Conservation (phyloP, 2,113 vertebrate genomes). For the Protobothrops flavoviridis region DNA sequence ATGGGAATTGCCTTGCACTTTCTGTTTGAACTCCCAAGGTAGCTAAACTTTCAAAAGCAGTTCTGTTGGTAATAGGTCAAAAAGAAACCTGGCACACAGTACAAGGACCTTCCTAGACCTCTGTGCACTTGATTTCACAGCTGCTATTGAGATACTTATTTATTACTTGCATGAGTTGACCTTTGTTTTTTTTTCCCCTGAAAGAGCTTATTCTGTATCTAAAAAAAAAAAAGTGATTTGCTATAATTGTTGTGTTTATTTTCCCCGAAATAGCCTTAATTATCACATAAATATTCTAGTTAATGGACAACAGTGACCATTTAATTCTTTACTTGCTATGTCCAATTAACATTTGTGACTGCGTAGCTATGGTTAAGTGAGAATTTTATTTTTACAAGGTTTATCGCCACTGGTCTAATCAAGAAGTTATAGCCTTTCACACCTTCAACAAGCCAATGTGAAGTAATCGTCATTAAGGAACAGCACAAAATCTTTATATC, state of each 20-base stretch:
- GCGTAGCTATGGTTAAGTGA: constrained; percentile 2
- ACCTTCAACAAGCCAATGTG: background rate
- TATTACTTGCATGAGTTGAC: constrained; percentile 25
- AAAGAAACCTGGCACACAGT: background rate
- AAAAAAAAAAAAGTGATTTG: constrained; percentile 20
- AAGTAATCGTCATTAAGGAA: background rate
- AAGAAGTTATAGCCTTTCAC: constrained; percentile 12
- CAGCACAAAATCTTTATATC: constrained; percentile 37
- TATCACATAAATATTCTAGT: constrained; percentile 30
- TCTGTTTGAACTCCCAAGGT: background rate
- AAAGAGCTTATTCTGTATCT: constrained; percentile 4
- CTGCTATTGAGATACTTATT: background rate
- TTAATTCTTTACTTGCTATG: constrained; percentile 26
- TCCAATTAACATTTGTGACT: constrained; percentile 39
- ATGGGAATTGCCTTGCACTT: background rate
- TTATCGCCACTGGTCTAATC: constrained; percentile 7
- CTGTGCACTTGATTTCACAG: background rate
- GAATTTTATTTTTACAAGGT: constrained; percentile 3
- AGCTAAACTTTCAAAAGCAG: constrained; percentile 1
- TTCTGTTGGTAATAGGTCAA: background rate
- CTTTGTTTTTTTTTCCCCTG: constrained; percentile 16
- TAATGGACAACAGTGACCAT: constrained; percentile 33
- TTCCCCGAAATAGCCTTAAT: constrained; percentile 49
- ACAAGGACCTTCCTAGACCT: background rate
- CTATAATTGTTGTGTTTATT: constrained; percentile 40